Evolutionary conservation across 2,113 vertebrate genomes (phyloP).

Genomic region (Corythaixoides concolor): DNA sequence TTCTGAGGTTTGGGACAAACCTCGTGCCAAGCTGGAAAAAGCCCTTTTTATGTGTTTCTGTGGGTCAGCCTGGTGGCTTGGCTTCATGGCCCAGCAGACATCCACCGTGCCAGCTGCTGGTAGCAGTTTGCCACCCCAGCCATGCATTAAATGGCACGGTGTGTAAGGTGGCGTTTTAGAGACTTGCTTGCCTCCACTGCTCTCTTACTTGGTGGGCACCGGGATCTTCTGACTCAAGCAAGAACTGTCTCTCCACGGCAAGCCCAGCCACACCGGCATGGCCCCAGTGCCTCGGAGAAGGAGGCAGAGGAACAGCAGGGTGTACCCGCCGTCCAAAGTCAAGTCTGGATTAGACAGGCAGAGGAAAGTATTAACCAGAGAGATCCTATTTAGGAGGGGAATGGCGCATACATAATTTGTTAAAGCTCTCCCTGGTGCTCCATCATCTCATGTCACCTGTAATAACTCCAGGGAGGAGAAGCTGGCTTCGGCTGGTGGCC

Average conservation of each 20-base stretch:
- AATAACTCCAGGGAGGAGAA: not conserved
- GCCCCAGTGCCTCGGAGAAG: not conserved
- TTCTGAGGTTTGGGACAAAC: not conserved
- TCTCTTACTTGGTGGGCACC: not conserved
- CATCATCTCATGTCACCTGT: not conserved
- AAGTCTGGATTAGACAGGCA: not conserved
- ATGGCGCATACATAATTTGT: not conserved
- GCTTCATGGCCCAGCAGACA: not conserved
- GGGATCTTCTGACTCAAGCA: not conserved
- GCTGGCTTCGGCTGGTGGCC: not conserved
- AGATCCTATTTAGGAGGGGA: not conserved
- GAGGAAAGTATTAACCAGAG: not conserved
- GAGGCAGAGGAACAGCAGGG: not conserved
- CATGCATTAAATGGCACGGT: not conserved
- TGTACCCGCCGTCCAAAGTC: not conserved
- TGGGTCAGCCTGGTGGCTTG: accelerated
- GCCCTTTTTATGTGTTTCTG: not conserved
- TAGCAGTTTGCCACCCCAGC: not conserved
- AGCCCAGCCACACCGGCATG: not conserved
- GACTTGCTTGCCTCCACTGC: accelerated
- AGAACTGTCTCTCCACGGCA: not conserved
- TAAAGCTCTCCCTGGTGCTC: not conserved
- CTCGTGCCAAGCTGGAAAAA: not conserved
- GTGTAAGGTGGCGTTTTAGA: not conserved
- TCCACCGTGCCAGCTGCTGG: not conserved